A percentile compares a stretch with the other conserved stretches of the same genome.
phyloP scores from a whole-genome alignment of 2,888 invertebrate genomes.

The Rhodophaea formosa region DNA sequence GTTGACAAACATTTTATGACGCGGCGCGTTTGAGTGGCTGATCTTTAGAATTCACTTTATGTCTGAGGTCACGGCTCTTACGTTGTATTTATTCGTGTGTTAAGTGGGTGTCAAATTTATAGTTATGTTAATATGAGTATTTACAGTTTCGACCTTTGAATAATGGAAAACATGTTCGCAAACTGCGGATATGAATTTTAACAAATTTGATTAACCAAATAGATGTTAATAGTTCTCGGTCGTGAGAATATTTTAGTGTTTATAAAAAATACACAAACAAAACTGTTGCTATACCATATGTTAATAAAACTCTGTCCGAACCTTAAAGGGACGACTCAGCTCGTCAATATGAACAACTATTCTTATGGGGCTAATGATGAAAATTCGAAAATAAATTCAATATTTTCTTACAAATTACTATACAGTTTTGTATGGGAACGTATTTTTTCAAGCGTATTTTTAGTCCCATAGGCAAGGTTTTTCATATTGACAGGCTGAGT shows the following conservation, averaged over 20 bases:
- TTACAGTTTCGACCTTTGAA: slow-evolving; percentile 7
- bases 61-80: slow-evolving; percentile 25
- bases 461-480: no score
- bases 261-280: not conserved
- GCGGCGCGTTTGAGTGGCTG: not conserved
- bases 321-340: no score
- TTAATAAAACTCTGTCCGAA: no score
- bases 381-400: no score
- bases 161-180: slow-evolving; percentile 4
- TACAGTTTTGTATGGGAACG: no score
- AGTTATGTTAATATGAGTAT: slow-evolving; percentile 24
- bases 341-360: no score
- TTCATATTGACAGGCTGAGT: no score
- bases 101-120: slow-evolving; percentile 27
- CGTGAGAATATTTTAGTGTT: not conserved
- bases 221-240: not conserved
- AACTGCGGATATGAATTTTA: slow-evolving; percentile 17
- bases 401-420: no score
- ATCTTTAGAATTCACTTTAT: slow-evolving; percentile 11
- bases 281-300: no score
- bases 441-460: no score
- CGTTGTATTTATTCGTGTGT: slow-evolving; percentile 26
- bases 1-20: slow-evolving; percentile 23
- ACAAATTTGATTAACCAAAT: not conserved
- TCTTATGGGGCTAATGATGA: no score